These are phyloP conservation scores for Callocephalon fimbriatum DNA, from an alignment of 2,113 vertebrate species.

Conservation along the genomic window DNA sequence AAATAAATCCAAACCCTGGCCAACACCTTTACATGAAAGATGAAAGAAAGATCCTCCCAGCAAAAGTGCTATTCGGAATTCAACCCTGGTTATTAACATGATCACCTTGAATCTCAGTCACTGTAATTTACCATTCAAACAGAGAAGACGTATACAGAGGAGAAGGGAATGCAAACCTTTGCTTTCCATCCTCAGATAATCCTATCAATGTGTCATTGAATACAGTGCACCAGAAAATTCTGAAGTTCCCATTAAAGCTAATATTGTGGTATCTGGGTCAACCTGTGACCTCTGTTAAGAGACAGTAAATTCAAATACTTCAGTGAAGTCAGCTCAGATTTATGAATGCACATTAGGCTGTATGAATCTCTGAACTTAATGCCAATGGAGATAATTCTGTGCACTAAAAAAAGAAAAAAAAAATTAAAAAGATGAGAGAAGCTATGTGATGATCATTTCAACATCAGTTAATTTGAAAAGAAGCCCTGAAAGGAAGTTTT, in stretches of 20 bases:
- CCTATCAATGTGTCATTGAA: not conserved
- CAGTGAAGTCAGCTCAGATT: conserved; percentile 42
- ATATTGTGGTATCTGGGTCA: not conserved
- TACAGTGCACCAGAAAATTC: not conserved
- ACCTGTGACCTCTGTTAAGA: not conserved
- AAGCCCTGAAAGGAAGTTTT: not conserved
- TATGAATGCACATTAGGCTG: conserved; percentile 22
- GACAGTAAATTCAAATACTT: conserved; percentile 22
- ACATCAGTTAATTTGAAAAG: conserved; percentile 7
- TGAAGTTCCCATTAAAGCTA: conserved; percentile 13
- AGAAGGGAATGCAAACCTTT: not conserved
- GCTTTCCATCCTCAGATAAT: not conserved
- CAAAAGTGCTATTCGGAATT: not conserved
- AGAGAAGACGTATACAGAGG: not conserved
- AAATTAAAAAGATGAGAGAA: not conserved
- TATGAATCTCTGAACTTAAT: conserved; percentile 12
- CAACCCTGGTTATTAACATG: not conserved
- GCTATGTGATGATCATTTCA: not conserved
- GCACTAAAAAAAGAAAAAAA: not conserved
- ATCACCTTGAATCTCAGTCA: not conserved
- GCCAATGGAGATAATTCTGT: conserved; percentile 29
- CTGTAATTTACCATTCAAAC: not conserved
- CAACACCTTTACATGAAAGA: not conserved
- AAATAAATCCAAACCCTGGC: not conserved
- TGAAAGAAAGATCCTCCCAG: not conserved